Conservation (phyloP, 2,888 invertebrate genomes). For the Nomada ferruginata region DNA sequence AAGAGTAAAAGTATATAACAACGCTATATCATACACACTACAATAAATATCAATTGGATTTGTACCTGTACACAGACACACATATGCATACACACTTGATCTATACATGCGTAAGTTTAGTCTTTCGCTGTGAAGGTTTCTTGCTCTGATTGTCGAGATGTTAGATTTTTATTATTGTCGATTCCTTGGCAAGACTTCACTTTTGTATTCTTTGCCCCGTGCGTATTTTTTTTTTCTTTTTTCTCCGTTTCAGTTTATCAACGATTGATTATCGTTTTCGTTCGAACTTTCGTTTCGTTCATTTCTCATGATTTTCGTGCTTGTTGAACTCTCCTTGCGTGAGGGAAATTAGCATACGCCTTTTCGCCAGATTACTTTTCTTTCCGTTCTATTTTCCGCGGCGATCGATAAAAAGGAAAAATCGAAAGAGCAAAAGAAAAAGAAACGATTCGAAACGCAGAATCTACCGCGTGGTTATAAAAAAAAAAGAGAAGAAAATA, state of each 20-base stretch:
- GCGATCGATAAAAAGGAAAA: neutral
- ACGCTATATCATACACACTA: neutral
- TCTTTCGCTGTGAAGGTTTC: slow-evolving; percentile 74
- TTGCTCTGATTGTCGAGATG: slow-evolving; percentile 69
- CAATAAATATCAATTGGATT: slow-evolving; percentile 9
- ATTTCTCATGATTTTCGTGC: slow-evolving; percentile 24
- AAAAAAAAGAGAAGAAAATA: neutral
- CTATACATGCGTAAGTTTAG: slow-evolving; percentile 71
- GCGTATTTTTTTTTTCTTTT: slow-evolving; percentile 26
- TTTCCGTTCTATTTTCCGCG: slow-evolving; percentile 2
- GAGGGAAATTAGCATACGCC: slow-evolving; percentile 9
- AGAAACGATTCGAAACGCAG: slow-evolving; percentile 14
- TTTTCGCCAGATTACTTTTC: neutral
- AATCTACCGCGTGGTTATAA: slow-evolving; percentile 12
- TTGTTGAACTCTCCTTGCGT: neutral
- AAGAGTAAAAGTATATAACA: neutral
- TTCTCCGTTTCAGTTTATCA: neutral
- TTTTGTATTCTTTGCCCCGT: slow-evolving; percentile 46
- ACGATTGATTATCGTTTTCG: slow-evolving; percentile 12
- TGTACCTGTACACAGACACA: slow-evolving; percentile 68
- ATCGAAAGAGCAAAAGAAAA: slow-evolving; percentile 2
- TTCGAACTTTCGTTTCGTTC: slow-evolving; percentile 3
- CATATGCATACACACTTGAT: slow-evolving; percentile 64
- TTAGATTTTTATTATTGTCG: slow-evolving; percentile 62
- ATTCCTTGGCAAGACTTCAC: slow-evolving; percentile 59